A percentile compares a stretch with the other conserved stretches of the same genome.
These are phyloP conservation scores for Cataglyphis cursor DNA, from an alignment of 2,888 invertebrate species.

Conservation along the genomic window DNA sequence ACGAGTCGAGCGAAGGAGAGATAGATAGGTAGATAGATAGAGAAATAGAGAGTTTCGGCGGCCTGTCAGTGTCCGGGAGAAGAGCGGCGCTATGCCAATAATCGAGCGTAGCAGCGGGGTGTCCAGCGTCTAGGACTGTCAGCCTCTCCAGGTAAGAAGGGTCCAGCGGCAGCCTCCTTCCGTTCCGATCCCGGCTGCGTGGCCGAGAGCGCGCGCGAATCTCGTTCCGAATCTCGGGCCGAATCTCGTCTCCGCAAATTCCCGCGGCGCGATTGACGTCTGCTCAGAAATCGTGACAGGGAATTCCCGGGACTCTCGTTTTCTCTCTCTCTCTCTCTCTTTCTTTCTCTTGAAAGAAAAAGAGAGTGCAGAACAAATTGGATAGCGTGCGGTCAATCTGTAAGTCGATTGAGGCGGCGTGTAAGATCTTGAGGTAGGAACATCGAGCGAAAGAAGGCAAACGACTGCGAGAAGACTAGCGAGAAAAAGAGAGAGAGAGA, in stretches of 20 bases:
- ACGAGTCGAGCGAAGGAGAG: conserved; percentile 71
- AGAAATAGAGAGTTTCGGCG: conserved; percentile 53
- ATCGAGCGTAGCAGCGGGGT: conserved; percentile 80
- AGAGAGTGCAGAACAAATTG: conserved; percentile 22
- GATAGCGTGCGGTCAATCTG: conserved; percentile 38
- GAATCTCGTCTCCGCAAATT: conserved; percentile 5
- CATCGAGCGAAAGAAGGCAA: conserved; percentile 23
- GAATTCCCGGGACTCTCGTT: conserved; percentile 19
- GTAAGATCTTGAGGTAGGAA: conserved; percentile 23
- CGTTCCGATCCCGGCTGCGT: neutral
- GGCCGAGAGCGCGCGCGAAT: neutral
- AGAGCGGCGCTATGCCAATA: conserved; percentile 82
- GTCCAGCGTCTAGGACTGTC: conserved; percentile 84
- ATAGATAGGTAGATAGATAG: neutral
- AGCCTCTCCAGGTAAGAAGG: conserved; percentile 83
- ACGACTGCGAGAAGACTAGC: conserved; percentile 18
- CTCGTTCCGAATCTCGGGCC: neutral
- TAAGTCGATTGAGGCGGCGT: conserved; percentile 33
- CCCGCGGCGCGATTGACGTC: conserved; percentile 12
- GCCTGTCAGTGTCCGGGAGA: conserved; percentile 76
- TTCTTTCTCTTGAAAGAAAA: neutral
- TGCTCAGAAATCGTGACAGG: conserved; percentile 35
- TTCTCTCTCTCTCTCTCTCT: neutral
- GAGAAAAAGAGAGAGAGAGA: neutral
- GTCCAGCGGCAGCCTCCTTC: neutral